Base-by-base conservation (phyloP, 37 sponge, comb jelly and placozoan genomes). In the Tethya wilhelma region DNA sequence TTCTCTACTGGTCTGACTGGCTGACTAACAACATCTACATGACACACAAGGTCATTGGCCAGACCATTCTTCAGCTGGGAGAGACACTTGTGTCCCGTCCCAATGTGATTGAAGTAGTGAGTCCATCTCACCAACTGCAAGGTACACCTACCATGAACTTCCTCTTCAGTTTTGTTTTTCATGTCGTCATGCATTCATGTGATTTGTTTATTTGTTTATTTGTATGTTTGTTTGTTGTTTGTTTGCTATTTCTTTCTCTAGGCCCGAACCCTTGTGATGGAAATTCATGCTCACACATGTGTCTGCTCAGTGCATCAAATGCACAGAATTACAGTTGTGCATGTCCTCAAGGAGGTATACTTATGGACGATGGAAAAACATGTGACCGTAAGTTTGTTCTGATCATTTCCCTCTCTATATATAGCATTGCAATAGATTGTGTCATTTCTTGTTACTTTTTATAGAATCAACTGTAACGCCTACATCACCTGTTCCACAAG, bases 1-100 rank as follows among this genome's bases (percentile, higher is more conserved):
- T 20, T 0, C 41, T 90, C 38, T 93, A 81, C 67, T 93, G 81
- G 75, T 69, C 87, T 29, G 94, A 93, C 49, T 89, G 90, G 87
- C 28, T 9, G 5, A 37, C 60, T 26, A 64, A 71, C 19, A 23
- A 67, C 19, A 42, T 93, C 5, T 42, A 31, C 49, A 28, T n/a
- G 33, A 55, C 71, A 38, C 71, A 71, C 71, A 71, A 71, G 49
- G 20, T 41, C 5, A 25, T 4, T 5, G 8, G 67, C 29, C 28
- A 59, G 62, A 7, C 62, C 62, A 5, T 25, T 19, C 25, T 19
- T 59, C 17, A 6, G 23, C 17, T 5, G 23, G 4, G 37, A 55
- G 28, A 17, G 30, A 40, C 26, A 17, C 44, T 7, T 62, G 29
- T 23, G 22, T 2, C 20, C 53, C 39, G 34, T 44, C 3, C 64